These are phyloP conservation scores for Mystacides longicornis DNA, from an alignment of 2,888 invertebrate genomes.

Conservation along the genomic window DNA sequence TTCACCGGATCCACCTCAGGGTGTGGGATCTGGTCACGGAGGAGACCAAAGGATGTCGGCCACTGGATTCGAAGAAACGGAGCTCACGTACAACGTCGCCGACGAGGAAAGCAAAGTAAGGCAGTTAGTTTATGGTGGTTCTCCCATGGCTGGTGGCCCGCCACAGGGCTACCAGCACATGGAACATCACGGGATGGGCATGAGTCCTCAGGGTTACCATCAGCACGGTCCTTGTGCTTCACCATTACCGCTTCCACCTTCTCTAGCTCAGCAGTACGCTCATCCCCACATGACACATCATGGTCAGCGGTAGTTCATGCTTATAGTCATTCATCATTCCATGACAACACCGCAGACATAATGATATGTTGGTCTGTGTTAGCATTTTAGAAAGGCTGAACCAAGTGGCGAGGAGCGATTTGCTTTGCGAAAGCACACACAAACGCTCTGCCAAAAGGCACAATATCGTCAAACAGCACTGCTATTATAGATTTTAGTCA, in stretches of 20 bases:
- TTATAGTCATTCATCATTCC: not conserved
- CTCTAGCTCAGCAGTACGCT: slow-evolving; percentile 48
- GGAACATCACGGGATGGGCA: slow-evolving; percentile 55
- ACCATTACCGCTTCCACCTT: slow-evolving; percentile 56
- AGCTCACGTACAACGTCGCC: slow-evolving; percentile 92
- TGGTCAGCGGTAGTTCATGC: slow-evolving; percentile 68
- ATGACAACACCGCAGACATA: not conserved
- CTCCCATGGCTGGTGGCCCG: slow-evolving; percentile 57
- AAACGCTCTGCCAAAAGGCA: too few species aligned
- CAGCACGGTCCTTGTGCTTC: slow-evolving; percentile 69
- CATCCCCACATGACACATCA: slow-evolving; percentile 68
- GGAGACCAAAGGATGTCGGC: slow-evolving; percentile 97
- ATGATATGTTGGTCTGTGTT: not conserved
- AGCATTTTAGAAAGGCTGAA: not conserved
- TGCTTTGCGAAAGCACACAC: too few species aligned
- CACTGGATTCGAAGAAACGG: slow-evolving; percentile 97
- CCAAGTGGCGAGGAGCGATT: too few species aligned
- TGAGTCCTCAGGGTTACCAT: slow-evolving; percentile 66
- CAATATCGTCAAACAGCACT: not conserved
- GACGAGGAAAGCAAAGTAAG: slow-evolving; percentile 97
- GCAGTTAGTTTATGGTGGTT: slow-evolving; percentile 82
- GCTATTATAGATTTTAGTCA: not conserved
- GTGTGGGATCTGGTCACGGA: slow-evolving; percentile 63
- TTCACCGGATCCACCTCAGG: slow-evolving; percentile 84
- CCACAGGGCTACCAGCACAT: slow-evolving; percentile 56